Evolutionary conservation across 2,797 vertebrate genomes (phyloP), one percentile per base, ranked within the genome.

Genomic region (Takifugu ocellatus): DNA sequence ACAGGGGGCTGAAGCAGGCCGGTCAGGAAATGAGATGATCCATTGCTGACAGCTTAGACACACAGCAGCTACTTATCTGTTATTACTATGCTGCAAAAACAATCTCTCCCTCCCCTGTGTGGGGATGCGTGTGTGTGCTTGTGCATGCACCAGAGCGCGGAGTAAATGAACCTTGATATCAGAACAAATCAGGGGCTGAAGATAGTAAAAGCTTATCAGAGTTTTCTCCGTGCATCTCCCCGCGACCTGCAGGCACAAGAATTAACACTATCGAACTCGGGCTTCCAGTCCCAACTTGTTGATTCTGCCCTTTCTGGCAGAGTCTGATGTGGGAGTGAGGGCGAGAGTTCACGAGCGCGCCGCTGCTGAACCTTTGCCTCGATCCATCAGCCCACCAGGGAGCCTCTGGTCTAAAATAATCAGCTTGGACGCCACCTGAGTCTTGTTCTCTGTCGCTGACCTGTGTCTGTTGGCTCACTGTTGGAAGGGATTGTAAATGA

Each of bases 11-110:
- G 0, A 60, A 75, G 69, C 8, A 50, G 56, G 61, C 79, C 5
- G 66, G 72, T 83, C 88, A 90, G 87, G 87, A 88, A 88, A 87
- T 87, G 75, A 87, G 83, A 88, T 87, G 85, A 90, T 87, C 85
- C 86, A 81, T 73, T 72, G 77, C 70, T 88, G 85, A 88, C 86
- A 83, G 84, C 76, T 79, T 75, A 79, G 78, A 82, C 84, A 79
- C 74, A 84, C 81, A 82, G 78, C 69, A 61, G 81, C 75, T 70
- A 84, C 79, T 87, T 85, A 86, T 87, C 78, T 85, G 73, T 86
- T 84, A 85, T 84, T 79, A 81, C 74, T 72, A 56, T 61, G 57
- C 79, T 70, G 55, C 65, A 77, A 76, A 79, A 83, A 82, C 70
- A 70, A 64, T 73, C 71, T 68, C 61, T 8, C 57, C 60, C 51